Conservation (phyloP, 2,888 invertebrate species). For the Petrolisthes manimaculis region DNA sequence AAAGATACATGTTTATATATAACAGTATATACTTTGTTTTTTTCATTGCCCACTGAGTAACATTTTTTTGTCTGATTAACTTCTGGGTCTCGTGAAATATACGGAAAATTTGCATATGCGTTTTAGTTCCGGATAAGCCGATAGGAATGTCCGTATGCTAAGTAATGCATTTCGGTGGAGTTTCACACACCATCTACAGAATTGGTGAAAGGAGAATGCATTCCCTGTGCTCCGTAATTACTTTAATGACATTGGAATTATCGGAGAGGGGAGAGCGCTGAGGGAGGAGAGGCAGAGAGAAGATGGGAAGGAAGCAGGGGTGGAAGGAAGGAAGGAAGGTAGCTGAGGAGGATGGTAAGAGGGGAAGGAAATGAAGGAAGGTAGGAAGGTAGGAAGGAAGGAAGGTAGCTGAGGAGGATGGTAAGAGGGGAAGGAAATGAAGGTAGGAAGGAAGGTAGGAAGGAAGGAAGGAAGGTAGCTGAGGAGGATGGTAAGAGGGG, state of each 20-base stretch:
- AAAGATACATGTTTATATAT: too few species aligned
- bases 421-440: background rate
- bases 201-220: slow-evolving; percentile 11
- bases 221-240: slow-evolving; percentile 8
- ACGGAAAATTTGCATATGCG: background rate
- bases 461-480: background rate
- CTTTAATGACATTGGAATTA: slow-evolving; percentile 18
- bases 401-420: background rate
- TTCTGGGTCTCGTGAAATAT: background rate
- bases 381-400: background rate
- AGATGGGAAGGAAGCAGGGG: background rate
- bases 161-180: slow-evolving; percentile 10
- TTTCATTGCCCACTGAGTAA: too few species aligned
- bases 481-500: background rate
- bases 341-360: background rate
- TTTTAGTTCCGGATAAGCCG: background rate
- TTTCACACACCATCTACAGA: slow-evolving; percentile 15
- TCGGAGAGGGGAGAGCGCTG: slow-evolving; percentile 13
- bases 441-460: background rate
- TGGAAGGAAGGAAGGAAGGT: background rate
- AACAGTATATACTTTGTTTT: too few species aligned
- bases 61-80: too few species aligned
- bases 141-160: slow-evolving; percentile 1
- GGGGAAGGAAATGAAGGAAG: background rate
- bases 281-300: background rate